A percentile compares a stretch with the other conserved stretches of the same genome.
Evolutionary conservation across 2,888 invertebrate genomes (phyloP).

Genomic region (Pimpla rufipes): DNA sequence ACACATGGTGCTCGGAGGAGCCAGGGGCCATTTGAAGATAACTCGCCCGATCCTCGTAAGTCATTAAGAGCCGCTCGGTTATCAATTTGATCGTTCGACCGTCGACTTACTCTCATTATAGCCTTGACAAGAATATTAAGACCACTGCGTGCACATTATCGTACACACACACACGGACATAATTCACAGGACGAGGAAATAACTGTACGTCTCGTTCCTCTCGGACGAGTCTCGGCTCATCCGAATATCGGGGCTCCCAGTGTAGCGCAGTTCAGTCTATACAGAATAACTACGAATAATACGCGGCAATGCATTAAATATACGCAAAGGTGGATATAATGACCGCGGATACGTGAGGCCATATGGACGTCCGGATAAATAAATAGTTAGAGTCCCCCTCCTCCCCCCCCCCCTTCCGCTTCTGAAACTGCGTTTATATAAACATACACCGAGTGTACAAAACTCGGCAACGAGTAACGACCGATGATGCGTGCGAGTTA

Average conservation of each 20-base stretch:
- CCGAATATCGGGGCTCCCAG: slow-evolving; percentile 49
- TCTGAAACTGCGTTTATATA: slow-evolving; percentile 14
- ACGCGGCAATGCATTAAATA: slow-evolving; percentile 36
- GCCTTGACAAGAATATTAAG: slow-evolving; percentile 44
- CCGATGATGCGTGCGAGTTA: slow-evolving; percentile 55
- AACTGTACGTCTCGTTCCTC: slow-evolving; percentile 56
- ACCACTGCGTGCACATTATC: background rate
- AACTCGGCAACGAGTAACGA: slow-evolving; percentile 30
- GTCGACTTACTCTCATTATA: slow-evolving; percentile 64
- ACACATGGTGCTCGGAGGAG: background rate
- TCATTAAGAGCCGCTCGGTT: slow-evolving; percentile 52
- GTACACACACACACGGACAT: background rate
- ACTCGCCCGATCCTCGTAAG: slow-evolving; percentile 4
- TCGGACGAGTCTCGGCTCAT: slow-evolving; percentile 39
- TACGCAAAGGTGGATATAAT: slow-evolving; percentile 53
- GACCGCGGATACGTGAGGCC: slow-evolving; percentile 32
- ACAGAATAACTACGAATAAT: slow-evolving; percentile 4
- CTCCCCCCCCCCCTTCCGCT: slow-evolving; percentile 9
- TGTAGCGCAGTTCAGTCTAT: slow-evolving; percentile 19
- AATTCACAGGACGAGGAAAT: slow-evolving; percentile 11
- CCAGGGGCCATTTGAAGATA: background rate
- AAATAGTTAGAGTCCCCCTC: slow-evolving; percentile 47
- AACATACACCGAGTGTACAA: slow-evolving; percentile 4
- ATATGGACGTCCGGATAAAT: slow-evolving; percentile 63
- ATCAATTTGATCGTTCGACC: slow-evolving; percentile 63